phyloP scores from a whole-genome alignment of 2,113 vertebrate species.

The Bothrops jararaca region DNA sequence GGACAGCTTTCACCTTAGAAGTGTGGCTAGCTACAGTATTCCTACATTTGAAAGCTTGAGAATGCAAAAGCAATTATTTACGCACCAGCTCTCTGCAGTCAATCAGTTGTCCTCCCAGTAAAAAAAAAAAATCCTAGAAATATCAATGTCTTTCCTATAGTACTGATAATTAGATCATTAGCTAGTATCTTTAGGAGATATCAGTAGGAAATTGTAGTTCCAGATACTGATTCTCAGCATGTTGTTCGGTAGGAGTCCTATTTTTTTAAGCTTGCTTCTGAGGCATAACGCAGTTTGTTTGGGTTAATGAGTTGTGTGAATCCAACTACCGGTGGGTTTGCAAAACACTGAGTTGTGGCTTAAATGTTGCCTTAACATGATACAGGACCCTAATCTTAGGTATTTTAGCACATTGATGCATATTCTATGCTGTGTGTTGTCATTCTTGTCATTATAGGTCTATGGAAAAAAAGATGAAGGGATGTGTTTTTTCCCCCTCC shows the following conservation, averaged over 20 bases:
- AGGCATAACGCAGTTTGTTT: background rate
- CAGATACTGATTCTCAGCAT: background rate
- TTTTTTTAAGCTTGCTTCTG: background rate
- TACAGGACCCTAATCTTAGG: background rate
- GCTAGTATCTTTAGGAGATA: background rate
- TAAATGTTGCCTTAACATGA: background rate
- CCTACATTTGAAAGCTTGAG: background rate
- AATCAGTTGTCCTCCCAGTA: background rate
- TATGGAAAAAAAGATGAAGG: background rate
- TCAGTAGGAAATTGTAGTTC: fast-evolving
- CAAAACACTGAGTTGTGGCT: background rate
- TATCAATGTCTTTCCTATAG: background rate
- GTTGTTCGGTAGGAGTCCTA: background rate
- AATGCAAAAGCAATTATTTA: background rate
- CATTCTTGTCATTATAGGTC: background rate
- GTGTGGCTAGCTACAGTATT: background rate
- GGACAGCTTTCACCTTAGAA: background rate
- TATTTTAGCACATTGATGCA: background rate
- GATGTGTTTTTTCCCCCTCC: fast-evolving
- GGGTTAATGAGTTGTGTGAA: background rate
- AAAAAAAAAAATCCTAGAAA: background rate
- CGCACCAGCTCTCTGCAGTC: background rate
- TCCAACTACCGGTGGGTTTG: background rate
- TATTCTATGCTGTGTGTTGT: fast-evolving
- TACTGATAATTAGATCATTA: background rate